Evolutionary conservation across 2,888 invertebrate genomes (phyloP).

Genomic region (Protodeltote pygarga): DNA sequence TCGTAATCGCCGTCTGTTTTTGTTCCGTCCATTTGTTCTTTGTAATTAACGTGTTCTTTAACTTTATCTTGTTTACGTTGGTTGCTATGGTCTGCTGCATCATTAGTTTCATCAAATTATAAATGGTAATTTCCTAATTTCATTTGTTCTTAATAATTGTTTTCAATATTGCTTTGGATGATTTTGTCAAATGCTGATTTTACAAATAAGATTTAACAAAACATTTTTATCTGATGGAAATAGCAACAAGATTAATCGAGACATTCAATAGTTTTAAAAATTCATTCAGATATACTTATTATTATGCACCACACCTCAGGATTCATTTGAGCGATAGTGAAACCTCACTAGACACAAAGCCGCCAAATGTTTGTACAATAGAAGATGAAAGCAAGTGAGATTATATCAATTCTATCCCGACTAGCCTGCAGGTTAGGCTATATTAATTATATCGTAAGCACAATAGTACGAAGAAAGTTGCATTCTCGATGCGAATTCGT

Average conservation of each 20-base stretch:
- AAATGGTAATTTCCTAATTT: no score
- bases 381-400: constrained; percentile 41
- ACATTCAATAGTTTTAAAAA: no score
- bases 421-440: constrained; percentile 48
- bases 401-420: constrained; percentile 28
- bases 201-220: no score
- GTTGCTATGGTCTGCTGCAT: neutral
- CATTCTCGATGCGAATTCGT: constrained; percentile 67
- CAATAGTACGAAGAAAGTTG: constrained; percentile 75
- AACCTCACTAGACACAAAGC: constrained; percentile 24
- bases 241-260: no score
- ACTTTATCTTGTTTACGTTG: neutral
- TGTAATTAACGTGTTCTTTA: constrained; percentile 3
- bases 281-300: no score
- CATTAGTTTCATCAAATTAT: no score
- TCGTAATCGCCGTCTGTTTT: constrained; percentile 26
- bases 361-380: constrained; percentile 20
- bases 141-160: no score
- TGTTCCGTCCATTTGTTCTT: constrained; percentile 13
- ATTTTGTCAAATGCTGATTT: no score
- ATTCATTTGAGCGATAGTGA: constrained; percentile 22
- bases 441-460: constrained; percentile 70
- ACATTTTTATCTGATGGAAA: no score
- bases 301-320: constrained; percentile 18
- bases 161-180: no score